phyloP scores from a whole-genome alignment of 2,797 vertebrate genomes.

The Florisuga fusca region DNA sequence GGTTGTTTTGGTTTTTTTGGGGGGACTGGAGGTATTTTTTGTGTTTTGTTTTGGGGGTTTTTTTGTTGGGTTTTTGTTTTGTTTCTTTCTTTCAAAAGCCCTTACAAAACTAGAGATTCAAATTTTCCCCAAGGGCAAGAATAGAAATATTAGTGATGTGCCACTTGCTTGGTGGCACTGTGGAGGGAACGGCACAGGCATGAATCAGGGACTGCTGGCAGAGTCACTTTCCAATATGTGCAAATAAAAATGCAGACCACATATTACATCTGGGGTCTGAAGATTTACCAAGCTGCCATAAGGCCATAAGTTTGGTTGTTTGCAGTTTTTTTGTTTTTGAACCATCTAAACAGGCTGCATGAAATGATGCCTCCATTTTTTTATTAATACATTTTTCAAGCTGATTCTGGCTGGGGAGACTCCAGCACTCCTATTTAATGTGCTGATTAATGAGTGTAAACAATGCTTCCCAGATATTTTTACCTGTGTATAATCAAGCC shows the following conservation, averaged over 20 bases:
- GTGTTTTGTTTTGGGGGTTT: too few species aligned
- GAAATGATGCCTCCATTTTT: conserved; percentile 28
- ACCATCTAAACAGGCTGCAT: conserved; percentile 35
- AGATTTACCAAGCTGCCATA: conserved; percentile 62
- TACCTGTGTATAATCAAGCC: conserved; percentile 79
- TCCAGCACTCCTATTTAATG: conserved; percentile 68
- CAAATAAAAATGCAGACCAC: conserved; percentile 65
- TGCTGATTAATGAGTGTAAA: conserved; percentile 78
- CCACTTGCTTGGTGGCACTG: conserved; percentile 59
- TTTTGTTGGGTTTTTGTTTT: neutral
- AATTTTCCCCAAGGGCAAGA: neutral
- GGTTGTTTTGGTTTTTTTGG: too few species aligned
- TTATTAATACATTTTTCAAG: conserved; percentile 57
- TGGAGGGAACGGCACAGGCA: conserved; percentile 28
- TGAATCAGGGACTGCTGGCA: conserved; percentile 66
- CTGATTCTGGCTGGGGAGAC: conserved; percentile 13
- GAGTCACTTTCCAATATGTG: conserved; percentile 57
- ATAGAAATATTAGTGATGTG: conserved; percentile 57
- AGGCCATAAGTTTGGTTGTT: conserved; percentile 68
- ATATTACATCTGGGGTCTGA: conserved; percentile 60
- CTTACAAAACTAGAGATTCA: neutral
- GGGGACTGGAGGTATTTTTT: neutral
- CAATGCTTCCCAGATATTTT: conserved; percentile 74
- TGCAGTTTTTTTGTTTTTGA: conserved; percentile 45
- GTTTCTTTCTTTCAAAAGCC: neutral